Percentiles rank a stretch among this genome's conserved stretches.
These are phyloP conservation scores for Tamandua tetradactyla DNA, from an alignment of 2,797 vertebrate species.

Conservation along the genomic window DNA sequence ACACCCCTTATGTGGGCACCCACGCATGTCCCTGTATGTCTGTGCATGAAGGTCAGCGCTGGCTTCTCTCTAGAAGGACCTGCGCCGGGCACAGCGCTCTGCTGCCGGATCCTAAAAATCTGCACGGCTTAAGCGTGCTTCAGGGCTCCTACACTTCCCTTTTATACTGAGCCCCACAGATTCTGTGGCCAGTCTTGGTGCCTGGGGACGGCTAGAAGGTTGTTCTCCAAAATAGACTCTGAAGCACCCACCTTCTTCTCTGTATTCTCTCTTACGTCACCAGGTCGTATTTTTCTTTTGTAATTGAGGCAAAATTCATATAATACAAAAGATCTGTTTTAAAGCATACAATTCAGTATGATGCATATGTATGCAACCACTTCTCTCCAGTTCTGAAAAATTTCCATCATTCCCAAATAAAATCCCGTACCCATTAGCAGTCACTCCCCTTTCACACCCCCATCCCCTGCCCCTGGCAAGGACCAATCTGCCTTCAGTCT, in stretches of 20 bases:
- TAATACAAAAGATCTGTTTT: too few species aligned
- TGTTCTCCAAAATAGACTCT: background rate
- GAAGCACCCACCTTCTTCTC: background rate
- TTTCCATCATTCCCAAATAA: too few species aligned
- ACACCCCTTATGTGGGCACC: background rate
- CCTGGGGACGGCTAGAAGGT: background rate
- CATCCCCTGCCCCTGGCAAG: too few species aligned
- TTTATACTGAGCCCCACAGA: background rate
- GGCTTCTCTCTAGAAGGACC: background rate
- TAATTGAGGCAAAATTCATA: too few species aligned
- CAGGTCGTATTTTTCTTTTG: background rate
- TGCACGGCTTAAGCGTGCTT: background rate
- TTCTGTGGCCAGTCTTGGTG: background rate
- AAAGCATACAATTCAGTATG: too few species aligned
- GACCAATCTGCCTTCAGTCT: too few species aligned
- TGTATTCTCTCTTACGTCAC: background rate
- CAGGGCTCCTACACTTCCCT: too few species aligned
- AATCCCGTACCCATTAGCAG: too few species aligned
- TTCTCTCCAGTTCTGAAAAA: background rate
- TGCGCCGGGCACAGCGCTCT: background rate
- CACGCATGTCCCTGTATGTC: background rate
- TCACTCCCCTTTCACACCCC: too few species aligned
- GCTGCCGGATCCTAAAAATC: background rate
- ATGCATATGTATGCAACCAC: too few species aligned
- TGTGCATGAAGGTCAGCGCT: fast-evolving